phyloP scores from a whole-genome alignment of 2,888 invertebrate species.

The Melanostoma scalare region DNA sequence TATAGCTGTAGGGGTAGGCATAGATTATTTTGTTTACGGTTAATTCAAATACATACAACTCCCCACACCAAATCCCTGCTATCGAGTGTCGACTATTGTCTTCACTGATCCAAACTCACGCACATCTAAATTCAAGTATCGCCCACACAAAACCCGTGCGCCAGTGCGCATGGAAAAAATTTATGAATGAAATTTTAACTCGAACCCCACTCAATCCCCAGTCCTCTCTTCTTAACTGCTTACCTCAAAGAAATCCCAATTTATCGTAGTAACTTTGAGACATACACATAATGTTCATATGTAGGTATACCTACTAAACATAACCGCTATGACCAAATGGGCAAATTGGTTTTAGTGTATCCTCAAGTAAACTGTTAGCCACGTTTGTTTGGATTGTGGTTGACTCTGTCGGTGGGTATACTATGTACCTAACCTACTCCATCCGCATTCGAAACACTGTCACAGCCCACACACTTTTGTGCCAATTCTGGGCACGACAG shows the following conservation, averaged over 20 bases:
- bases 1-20: too few species aligned
- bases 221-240: slow-evolving; percentile 1
- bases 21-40: slow-evolving; percentile 38
- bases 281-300: not conserved
- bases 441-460: slow-evolving; percentile 35
- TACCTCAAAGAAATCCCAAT: slow-evolving; percentile 35
- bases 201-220: slow-evolving; percentile 1
- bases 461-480: slow-evolving; percentile 40
- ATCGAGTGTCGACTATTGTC: slow-evolving; percentile 24
- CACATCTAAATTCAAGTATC: slow-evolving; percentile 22
- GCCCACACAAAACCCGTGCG: slow-evolving; percentile 40
- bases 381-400: slow-evolving; percentile 17
- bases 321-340: slow-evolving; percentile 46
- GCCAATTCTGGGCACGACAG: slow-evolving; percentile 42
- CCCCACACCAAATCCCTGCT: not conserved
- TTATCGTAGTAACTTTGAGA: slow-evolving; percentile 45
- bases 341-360: slow-evolving; percentile 29
- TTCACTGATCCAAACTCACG: not conserved
- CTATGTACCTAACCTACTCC: slow-evolving; percentile 26
- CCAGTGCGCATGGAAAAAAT: slow-evolving; percentile 65
- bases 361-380: slow-evolving; percentile 24
- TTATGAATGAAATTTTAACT: slow-evolving; percentile 64
- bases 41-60: slow-evolving; percentile 14
- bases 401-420: slow-evolving; percentile 5
- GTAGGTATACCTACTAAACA: not conserved